These are phyloP conservation scores for Peromyscus californicus DNA, from an alignment of 2,113 vertebrate genomes.

Conservation along the genomic window DNA sequence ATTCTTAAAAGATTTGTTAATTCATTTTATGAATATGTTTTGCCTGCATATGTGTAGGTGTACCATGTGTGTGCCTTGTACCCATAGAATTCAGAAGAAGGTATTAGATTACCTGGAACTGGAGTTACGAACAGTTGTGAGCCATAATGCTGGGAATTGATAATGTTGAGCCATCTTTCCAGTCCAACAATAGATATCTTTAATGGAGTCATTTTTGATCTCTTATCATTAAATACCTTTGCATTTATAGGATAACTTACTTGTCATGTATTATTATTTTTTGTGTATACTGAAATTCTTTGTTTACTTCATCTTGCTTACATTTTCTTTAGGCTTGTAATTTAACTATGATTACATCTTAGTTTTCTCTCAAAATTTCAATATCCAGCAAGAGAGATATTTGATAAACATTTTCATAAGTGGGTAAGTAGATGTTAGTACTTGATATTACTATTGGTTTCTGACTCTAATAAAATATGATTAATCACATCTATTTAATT, in stretches of 20 bases:
- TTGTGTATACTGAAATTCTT: neutral
- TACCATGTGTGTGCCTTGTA: neutral
- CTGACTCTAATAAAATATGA: neutral
- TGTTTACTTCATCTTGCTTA: slow-evolving; percentile 5
- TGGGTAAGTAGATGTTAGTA: neutral
- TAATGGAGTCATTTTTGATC: neutral
- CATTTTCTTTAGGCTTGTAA: neutral
- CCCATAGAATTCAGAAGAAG: neutral
- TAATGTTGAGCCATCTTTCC: neutral
- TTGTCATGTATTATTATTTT: slow-evolving; percentile 25
- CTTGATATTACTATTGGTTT: neutral
- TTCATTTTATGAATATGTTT: neutral
- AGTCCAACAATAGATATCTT: neutral
- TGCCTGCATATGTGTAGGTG: neutral
- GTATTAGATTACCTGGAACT: no score
- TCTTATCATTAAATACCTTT: neutral
- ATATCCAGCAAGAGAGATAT: neutral
- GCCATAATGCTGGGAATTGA: neutral
- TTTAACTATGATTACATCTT: neutral
- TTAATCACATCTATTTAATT: neutral
- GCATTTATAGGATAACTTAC: neutral
- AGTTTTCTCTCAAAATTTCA: slow-evolving; percentile 25
- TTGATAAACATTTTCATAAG: neutral
- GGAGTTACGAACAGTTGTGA: neutral
- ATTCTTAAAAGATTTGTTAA: neutral